Conservation (phyloP, 2,113 vertebrate species). For the Aptenodytes patagonicus region DNA sequence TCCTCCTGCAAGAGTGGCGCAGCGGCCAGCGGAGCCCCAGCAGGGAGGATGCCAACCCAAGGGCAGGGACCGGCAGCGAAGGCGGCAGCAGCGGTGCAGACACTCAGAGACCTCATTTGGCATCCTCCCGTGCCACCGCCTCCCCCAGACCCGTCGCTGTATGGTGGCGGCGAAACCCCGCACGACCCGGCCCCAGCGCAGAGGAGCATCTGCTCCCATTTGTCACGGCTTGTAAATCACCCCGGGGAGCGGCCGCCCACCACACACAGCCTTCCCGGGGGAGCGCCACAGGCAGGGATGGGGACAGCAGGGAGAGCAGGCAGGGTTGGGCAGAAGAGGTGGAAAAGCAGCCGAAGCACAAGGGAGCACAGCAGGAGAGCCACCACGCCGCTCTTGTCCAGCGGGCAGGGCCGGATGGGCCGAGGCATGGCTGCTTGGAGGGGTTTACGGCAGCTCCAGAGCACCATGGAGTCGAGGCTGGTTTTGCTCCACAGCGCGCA, state of each 20-base stretch:
- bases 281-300: neutral
- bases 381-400: accelerated
- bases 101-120: accelerated
- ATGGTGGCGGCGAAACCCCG: accelerated
- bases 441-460: neutral
- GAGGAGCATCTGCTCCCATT: neutral
- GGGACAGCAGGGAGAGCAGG: neutral
- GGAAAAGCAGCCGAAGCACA: neutral
- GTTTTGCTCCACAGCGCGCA: neutral
- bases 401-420: neutral
- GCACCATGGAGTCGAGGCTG: accelerated
- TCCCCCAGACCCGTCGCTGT: neutral
- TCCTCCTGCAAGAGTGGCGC: accelerated
- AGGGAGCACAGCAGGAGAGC: neutral
- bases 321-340: neutral
- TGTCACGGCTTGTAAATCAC: neutral
- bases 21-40: neutral
- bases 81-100: neutral
- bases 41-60: neutral
- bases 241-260: neutral
- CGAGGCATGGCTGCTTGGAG: neutral
- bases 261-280: neutral
- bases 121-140: neutral
- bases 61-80: neutral
- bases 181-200: accelerated